Evolutionary conservation across 2,888 invertebrate species (phyloP).

Genomic region (Lysandra bellargus): DNA sequence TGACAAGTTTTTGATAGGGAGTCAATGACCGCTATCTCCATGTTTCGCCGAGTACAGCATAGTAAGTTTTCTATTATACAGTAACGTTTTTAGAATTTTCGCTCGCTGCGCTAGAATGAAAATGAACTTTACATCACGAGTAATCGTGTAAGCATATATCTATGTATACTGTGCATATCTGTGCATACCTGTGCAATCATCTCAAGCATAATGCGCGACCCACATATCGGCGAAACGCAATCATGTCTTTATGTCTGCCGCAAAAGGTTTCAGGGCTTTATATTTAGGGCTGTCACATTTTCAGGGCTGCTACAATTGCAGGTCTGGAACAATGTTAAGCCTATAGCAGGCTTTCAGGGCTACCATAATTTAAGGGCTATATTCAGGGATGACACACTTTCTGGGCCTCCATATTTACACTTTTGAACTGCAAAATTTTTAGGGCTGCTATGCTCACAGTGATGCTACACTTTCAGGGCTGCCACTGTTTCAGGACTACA

Average conservation of each 20-base stretch:
- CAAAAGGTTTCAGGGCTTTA: background rate
- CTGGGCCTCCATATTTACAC: too few relatives aligned
- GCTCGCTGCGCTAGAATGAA: background rate
- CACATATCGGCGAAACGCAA: slow-evolving; percentile 22
- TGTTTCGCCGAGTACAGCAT: too few relatives aligned
- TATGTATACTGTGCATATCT: background rate
- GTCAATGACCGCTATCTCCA: too few relatives aligned
- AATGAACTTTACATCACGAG: background rate
- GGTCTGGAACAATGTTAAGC: background rate
- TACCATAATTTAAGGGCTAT: too few relatives aligned
- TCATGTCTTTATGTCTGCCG: slow-evolving; percentile 16
- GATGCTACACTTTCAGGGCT: background rate
- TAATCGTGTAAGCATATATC: background rate
- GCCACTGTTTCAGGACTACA: too few relatives aligned
- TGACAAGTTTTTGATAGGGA: too few relatives aligned
- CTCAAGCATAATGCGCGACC: slow-evolving; percentile 22
- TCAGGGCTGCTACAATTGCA: background rate
- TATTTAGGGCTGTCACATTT: background rate
- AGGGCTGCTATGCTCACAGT: too few relatives aligned
- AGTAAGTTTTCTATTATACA: too few relatives aligned
- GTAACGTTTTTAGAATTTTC: background rate
- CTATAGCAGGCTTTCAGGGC: background rate
- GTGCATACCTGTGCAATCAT: slow-evolving; percentile 16
- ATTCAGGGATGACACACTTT: too few relatives aligned
- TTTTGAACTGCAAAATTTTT: too few relatives aligned